A percentile compares a stretch with the other conserved stretches of the same genome.
These are phyloP conservation scores for Drosophila mayaguana DNA, from an alignment of 2,888 invertebrate species.

Conservation along the genomic window DNA sequence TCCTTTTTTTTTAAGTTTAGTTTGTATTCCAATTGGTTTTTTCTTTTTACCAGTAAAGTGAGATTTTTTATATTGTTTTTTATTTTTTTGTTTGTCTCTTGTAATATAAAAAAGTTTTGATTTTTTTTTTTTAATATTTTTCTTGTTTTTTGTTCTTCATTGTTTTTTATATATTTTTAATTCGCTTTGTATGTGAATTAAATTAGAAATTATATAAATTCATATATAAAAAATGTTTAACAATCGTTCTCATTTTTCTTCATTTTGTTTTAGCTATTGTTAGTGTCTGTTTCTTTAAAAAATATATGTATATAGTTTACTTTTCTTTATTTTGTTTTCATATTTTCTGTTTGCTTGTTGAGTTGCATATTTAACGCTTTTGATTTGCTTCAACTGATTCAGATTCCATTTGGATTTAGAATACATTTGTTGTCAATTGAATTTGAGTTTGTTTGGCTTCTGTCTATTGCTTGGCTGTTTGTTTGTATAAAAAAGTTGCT, in stretches of 20 bases:
- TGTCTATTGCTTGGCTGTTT: constrained; percentile 62
- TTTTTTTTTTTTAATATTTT: constrained; percentile 40
- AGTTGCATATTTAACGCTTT: constrained; percentile 41
- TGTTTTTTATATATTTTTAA: constrained; percentile 42
- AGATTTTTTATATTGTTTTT: constrained; percentile 53
- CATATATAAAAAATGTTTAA: constrained; percentile 76
- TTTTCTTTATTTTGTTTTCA: constrained; percentile 22
- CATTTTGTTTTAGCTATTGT: constrained; percentile 64
- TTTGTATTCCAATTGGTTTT: constrained; percentile 51
- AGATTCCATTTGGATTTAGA: constrained; percentile 8
- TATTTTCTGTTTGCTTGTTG: constrained; percentile 25
- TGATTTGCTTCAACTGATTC: constrained; percentile 52
- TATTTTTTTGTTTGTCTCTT: constrained; percentile 69
- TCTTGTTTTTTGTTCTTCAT: constrained; percentile 33
- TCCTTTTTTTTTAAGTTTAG: constrained; percentile 28
- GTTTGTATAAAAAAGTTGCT: constrained; percentile 69
- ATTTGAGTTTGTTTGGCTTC: constrained; percentile 23
- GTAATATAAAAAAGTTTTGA: constrained; percentile 73
- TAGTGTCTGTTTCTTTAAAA: constrained; percentile 59
- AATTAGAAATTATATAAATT: constrained; percentile 74
- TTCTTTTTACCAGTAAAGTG: constrained; percentile 74
- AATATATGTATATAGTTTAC: constrained; percentile 66
- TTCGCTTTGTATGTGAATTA: constrained; percentile 53
- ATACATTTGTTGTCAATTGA: constrained; percentile 13
- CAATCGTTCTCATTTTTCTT: constrained; percentile 61